Conservation (phyloP, 2,113 vertebrate genomes). For the Colossoma macropomum region DNA sequence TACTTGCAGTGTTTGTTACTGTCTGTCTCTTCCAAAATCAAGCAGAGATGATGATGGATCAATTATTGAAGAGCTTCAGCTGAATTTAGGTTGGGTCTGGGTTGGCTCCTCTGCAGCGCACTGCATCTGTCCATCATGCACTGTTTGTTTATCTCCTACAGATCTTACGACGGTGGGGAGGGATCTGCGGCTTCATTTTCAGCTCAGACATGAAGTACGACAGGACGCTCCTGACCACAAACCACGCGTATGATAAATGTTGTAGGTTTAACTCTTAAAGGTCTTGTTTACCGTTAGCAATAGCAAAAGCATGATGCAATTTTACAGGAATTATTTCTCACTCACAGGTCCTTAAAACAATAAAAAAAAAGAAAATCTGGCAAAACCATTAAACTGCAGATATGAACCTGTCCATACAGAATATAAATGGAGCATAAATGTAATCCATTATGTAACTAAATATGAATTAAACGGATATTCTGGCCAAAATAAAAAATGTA, state of each 20-base stretch:
- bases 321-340: not conserved
- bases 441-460: too few relatives aligned
- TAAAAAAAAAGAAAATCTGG: too few relatives aligned
- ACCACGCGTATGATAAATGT: conserved; percentile 39
- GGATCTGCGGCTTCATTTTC: conserved; percentile 20
- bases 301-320: not conserved
- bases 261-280: not conserved
- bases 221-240: conserved; percentile 36
- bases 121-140: not conserved
- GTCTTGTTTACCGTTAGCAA: not conserved
- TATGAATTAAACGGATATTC: too few relatives aligned
- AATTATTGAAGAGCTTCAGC: not conserved
- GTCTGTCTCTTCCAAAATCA: not conserved
- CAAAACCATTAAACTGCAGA: too few relatives aligned
- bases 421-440: too few relatives aligned
- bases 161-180: conserved; percentile 19
- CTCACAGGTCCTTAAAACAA: not conserved
- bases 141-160: not conserved
- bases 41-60: not conserved
- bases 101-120: not conserved
- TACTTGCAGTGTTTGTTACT: not conserved
- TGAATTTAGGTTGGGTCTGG: not conserved
- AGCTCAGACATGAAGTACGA: conserved; percentile 19
- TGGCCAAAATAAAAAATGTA: too few relatives aligned
- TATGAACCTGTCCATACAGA: too few relatives aligned